These are phyloP conservation scores for Drosophila parabipectinata DNA, from an alignment of 1,140 invertebrate species.

Conservation along the genomic window DNA sequence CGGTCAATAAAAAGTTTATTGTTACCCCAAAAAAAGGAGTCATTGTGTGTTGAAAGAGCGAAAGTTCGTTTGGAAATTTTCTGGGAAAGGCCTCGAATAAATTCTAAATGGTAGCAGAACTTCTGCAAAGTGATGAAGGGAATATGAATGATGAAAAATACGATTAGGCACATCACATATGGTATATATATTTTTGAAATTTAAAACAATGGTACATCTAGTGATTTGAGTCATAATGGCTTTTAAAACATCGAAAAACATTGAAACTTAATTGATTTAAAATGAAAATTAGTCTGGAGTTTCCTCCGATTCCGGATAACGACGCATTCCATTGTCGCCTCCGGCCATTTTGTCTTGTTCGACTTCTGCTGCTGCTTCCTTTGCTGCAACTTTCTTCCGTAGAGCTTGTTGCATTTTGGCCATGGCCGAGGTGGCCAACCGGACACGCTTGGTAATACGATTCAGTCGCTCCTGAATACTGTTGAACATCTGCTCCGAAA, in stretches of 20 bases:
- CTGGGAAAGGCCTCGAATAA: constrained; percentile 29
- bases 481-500: constrained; percentile 21
- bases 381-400: no score
- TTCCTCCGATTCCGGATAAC: neutral
- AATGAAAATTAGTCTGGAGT: neutral
- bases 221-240: neutral
- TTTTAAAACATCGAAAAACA: neutral
- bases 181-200: neutral
- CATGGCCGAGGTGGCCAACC: neutral
- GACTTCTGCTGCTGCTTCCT: neutral
- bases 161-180: neutral
- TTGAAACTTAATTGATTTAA: neutral
- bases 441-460: constrained; percentile 12
- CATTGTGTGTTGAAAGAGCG: constrained; percentile 12
- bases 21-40: constrained; percentile 26
- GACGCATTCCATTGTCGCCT: constrained; percentile 14
- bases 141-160: neutral
- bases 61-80: constrained; percentile 26
- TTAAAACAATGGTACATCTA: neutral
- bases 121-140: neutral
- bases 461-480: constrained; percentile 25
- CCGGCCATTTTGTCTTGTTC: constrained; percentile 16
- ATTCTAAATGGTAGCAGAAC: constrained; percentile 26
- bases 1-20: constrained; percentile 44
- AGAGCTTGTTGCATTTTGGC: constrained; percentile 5